Evolutionary conservation across 2,888 invertebrate species (phyloP).

Genomic region (Odontocerum albicorne): DNA sequence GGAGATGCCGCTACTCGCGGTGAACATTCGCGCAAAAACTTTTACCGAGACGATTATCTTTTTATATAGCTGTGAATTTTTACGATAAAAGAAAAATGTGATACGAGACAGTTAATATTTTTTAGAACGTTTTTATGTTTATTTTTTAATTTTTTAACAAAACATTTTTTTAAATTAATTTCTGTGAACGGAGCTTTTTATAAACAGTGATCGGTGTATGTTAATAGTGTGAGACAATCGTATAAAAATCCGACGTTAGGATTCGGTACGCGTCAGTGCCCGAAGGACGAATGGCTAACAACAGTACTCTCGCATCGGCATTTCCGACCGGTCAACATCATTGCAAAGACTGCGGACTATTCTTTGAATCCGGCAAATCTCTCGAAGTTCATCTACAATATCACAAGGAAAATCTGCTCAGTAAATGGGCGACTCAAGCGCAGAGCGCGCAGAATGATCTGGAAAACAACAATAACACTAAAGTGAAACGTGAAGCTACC

Average conservation of each 20-base stretch:
- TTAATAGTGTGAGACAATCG: not conserved
- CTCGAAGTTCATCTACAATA: constrained; percentile 79
- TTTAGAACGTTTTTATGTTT: constrained; percentile 21
- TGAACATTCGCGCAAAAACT: constrained; percentile 23
- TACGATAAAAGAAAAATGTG: constrained; percentile 27
- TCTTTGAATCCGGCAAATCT: constrained; percentile 74
- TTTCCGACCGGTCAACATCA: constrained; percentile 63
- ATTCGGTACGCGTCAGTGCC: constrained; percentile 18
- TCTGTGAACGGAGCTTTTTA: not conserved
- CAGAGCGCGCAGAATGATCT: constrained; percentile 58
- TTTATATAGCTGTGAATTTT: constrained; percentile 18
- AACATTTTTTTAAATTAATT: not conserved
- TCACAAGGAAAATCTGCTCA: constrained; percentile 75
- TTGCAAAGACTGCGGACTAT: constrained; percentile 76
- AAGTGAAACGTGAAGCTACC: constrained; percentile 62
- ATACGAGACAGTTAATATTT: constrained; percentile 19
- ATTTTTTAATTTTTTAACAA: constrained; percentile 14
- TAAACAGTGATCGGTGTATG: constrained; percentile 1
- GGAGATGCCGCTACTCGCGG: constrained; percentile 14
- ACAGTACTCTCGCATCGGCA: constrained; percentile 56
- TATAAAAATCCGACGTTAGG: constrained; percentile 1
- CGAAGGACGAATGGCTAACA: constrained; percentile 52
- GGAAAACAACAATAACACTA: constrained; percentile 67
- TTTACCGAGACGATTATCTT: constrained; percentile 13
- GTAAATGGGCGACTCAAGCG: constrained; percentile 68